Conservation (phyloP, 2,888 invertebrate genomes). For the Bombyx huttoni region DNA sequence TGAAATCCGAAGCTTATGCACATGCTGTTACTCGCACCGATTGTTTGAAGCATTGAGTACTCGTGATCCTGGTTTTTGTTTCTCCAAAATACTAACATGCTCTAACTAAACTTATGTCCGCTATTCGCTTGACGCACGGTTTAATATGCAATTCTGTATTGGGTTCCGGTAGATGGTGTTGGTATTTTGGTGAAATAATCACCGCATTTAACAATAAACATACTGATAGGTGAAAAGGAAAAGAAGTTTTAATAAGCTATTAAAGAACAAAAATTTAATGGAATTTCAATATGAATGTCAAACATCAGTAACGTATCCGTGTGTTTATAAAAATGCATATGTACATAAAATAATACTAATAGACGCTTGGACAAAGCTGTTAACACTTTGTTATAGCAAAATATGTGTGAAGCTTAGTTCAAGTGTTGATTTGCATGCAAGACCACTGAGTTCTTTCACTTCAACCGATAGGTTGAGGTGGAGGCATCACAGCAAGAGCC, state of each 20-base stretch:
- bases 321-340: constrained; percentile 40
- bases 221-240: constrained; percentile 18
- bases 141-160: constrained; percentile 27
- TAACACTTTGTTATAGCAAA: constrained; percentile 28
- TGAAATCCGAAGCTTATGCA: constrained; percentile 51
- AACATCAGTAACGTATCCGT: constrained; percentile 15
- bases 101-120: constrained; percentile 32
- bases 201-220: constrained; percentile 43
- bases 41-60: constrained; percentile 28
- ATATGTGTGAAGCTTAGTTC: constrained; percentile 52
- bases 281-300: background rate
- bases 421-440: constrained; percentile 55
- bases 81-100: constrained; percentile 71
- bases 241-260: too few species aligned
- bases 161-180: constrained; percentile 58
- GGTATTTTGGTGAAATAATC: constrained; percentile 68
- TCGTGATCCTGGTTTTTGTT: constrained; percentile 29
- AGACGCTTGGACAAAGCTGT: constrained; percentile 53
- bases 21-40: constrained; percentile 40
- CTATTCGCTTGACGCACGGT: constrained; percentile 42
- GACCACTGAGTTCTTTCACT: constrained; percentile 56
- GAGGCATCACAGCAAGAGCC: constrained; percentile 13
- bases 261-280: too few species aligned
- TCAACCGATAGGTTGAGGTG: constrained; percentile 61
- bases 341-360: constrained; percentile 24